A percentile compares a stretch with the other conserved stretches of the same genome.
Evolutionary conservation across 2,797 vertebrate genomes (phyloP).

Genomic region (Myotis planiceps): DNA sequence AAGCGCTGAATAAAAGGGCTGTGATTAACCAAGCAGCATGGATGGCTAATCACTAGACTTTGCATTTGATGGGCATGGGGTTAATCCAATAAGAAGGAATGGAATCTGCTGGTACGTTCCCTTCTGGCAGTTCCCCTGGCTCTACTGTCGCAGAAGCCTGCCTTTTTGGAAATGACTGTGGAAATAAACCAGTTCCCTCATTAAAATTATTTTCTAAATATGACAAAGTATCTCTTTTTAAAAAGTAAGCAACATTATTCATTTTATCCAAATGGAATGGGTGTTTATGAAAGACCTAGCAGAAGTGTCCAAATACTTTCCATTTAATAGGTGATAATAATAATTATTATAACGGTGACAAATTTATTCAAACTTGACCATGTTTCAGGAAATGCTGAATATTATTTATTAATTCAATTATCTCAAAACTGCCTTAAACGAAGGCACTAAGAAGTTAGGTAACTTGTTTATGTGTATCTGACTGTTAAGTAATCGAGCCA

Average conservation of each 20-base stretch:
- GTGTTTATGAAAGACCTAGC: not conserved
- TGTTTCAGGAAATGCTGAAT: not conserved
- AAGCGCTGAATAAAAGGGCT: slow-evolving; percentile 23
- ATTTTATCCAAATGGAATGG: not conserved
- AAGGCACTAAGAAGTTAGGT: not conserved
- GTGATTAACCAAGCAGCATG: slow-evolving; percentile 43
- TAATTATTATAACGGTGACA: not conserved
- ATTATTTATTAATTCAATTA: not conserved
- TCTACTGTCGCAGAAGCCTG: not conserved
- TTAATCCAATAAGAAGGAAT: slow-evolving; percentile 63
- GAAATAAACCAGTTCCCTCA: not conserved
- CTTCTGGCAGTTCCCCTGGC: not conserved
- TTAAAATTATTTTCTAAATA: not conserved
- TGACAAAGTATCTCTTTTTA: not conserved
- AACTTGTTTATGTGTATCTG: not conserved
- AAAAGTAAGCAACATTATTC: not conserved
- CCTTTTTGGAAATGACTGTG: not conserved
- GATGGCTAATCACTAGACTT: slow-evolving; percentile 54
- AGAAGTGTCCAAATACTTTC: not conserved
- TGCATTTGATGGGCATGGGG: not conserved
- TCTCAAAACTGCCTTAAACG: not conserved
- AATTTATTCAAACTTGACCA: not conserved
- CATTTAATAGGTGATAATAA: not conserved
- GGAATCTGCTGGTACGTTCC: not conserved
- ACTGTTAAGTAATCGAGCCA: not conserved